phyloP scores from a whole-genome alignment of 2,113 vertebrate genomes.

The Sturnus vulgaris region DNA sequence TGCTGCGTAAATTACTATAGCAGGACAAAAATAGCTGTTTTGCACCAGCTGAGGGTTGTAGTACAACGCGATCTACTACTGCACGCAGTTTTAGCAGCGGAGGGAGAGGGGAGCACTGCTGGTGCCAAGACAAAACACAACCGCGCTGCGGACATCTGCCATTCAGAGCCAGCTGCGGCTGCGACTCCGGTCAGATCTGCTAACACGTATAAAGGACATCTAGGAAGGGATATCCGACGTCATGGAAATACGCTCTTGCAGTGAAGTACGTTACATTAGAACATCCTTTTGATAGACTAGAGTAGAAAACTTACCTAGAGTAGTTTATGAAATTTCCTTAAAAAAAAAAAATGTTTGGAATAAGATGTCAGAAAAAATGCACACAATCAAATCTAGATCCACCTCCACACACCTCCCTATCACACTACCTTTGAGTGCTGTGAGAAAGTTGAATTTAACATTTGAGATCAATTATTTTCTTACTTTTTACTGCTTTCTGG shows the following conservation, averaged over 20 bases:
- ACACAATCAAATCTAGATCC: background rate
- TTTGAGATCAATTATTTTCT: background rate
- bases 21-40: background rate
- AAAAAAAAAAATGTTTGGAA: background rate
- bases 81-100: background rate
- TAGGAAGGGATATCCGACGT: background rate
- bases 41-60: background rate
- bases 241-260: background rate
- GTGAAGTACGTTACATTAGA: background rate
- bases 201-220: background rate
- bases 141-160: background rate
- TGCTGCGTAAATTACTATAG: background rate
- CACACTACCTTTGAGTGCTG: background rate
- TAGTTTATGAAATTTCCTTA: background rate
- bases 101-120: background rate
- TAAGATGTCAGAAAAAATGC: background rate
- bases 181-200: background rate
- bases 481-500: background rate
- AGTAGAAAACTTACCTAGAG: background rate
- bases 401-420: background rate
- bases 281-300: background rate
- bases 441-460: background rate
- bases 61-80: background rate
- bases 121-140: background rate
- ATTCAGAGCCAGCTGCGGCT: background rate